Evolutionary conservation across 2,113 vertebrate genomes (phyloP).

Genomic region (Orthonyx spaldingii): DNA sequence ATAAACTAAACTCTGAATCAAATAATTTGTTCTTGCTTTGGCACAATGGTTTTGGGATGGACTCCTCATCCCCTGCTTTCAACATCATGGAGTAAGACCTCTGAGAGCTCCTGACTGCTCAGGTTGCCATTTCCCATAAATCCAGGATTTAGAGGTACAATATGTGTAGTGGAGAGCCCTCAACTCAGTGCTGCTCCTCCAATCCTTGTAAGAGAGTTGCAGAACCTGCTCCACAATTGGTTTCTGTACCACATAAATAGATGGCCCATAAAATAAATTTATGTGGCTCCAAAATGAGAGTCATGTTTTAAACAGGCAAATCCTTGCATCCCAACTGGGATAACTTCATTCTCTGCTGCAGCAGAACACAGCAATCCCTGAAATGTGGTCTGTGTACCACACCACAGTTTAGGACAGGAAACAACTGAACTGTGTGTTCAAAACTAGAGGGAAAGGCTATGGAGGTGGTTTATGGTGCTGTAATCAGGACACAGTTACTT

Average conservation of each 20-base stretch:
- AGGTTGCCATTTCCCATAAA: neutral
- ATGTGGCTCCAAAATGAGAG: neutral
- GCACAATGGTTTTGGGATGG: neutral
- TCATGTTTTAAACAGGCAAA: neutral
- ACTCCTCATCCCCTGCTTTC: neutral
- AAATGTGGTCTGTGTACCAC: neutral
- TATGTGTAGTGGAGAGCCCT: neutral
- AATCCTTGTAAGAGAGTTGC: neutral
- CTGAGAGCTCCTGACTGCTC: neutral
- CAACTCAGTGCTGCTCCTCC: neutral
- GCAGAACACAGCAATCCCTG: neutral
- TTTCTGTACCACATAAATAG: neutral
- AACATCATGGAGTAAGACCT: neutral
- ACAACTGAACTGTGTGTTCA: rapidly evolving
- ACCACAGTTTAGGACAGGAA: neutral
- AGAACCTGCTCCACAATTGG: neutral
- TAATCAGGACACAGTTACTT: neutral
- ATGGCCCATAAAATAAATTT: neutral
- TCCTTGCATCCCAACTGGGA: neutral
- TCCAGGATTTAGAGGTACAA: neutral
- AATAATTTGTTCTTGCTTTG: neutral
- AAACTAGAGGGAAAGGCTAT: neutral
- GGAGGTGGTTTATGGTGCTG: neutral
- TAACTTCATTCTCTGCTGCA: neutral
- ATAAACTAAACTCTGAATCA: neutral